These are phyloP conservation scores for Sebastiscus albofasciatus DNA, from an alignment of 2,797 vertebrate genomes.

Conservation along the genomic window DNA sequence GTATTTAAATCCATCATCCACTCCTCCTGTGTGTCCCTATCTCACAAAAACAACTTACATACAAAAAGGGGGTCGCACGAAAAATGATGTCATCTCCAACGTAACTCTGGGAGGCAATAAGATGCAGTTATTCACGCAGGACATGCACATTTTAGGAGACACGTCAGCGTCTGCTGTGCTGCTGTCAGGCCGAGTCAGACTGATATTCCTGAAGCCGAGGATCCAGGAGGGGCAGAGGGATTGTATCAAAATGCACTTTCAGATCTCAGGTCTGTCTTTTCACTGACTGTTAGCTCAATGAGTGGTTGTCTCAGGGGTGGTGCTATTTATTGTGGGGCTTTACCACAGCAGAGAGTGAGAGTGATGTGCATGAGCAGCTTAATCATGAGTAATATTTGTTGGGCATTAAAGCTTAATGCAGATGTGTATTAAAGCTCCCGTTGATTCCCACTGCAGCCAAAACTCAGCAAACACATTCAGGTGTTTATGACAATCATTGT, in stretches of 20 bases:
- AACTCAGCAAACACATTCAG: not conserved
- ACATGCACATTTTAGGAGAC: not conserved
- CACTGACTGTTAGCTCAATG: not conserved
- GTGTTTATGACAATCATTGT: not conserved
- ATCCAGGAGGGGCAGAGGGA: not conserved
- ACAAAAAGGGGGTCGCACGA: not conserved
- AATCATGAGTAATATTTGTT: not conserved
- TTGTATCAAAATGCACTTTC: constrained; percentile 19
- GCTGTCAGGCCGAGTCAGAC: constrained; percentile 33
- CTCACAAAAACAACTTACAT: constrained; percentile 16
- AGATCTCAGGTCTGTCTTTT: constrained; percentile 2
- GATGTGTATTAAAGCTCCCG: not conserved
- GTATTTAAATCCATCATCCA: constrained; percentile 44
- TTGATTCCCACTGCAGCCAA: not conserved
- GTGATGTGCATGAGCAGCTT: not conserved
- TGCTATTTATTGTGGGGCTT: not conserved
- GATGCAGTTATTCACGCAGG: not conserved
- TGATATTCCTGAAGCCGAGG: constrained; percentile 15
- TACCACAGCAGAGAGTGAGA: not conserved
- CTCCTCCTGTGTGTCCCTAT: not conserved
- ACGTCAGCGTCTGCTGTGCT: constrained; percentile 17
- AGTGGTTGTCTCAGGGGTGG: not conserved
- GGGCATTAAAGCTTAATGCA: not conserved
- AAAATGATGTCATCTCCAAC: constrained; percentile 16
- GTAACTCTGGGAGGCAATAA: constrained; percentile 1